Conservation (phyloP, 2,888 invertebrate species). For the Drosophila merina region DNA sequence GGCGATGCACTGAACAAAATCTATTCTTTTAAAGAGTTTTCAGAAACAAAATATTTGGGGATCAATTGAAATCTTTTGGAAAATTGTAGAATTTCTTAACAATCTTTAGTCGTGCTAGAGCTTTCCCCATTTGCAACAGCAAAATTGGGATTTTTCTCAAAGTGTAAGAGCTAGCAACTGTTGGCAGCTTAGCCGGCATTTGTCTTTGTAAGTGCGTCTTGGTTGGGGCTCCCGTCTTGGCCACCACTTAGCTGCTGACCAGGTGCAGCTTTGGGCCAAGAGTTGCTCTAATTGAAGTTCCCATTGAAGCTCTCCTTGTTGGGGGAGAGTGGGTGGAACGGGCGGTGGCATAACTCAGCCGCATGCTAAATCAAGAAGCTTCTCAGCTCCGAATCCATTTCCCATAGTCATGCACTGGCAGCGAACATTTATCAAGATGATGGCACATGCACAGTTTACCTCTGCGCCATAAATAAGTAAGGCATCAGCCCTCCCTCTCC, state of each 20-base stretch:
- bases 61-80: too few relatives aligned
- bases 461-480: slow-evolving; percentile 66
- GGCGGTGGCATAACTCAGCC: slow-evolving; percentile 44
- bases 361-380: slow-evolving; percentile 56
- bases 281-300: slow-evolving; percentile 60
- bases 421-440: slow-evolving; percentile 62
- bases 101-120: too few relatives aligned
- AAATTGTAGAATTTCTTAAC: too few relatives aligned
- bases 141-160: background rate
- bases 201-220: slow-evolving; percentile 49
- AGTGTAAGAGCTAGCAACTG: slow-evolving; percentile 2
- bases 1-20: slow-evolving; percentile 2
- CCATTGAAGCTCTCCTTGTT: slow-evolving; percentile 22
- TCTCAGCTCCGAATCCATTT: slow-evolving; percentile 59
- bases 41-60: too few relatives aligned
- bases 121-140: too few relatives aligned
- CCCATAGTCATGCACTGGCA: slow-evolving; percentile 43
- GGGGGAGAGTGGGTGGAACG: background rate
- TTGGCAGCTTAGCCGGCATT: slow-evolving; percentile 45
- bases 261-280: slow-evolving; percentile 41
- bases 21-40: too few relatives aligned
- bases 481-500: slow-evolving; percentile 23
- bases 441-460: slow-evolving; percentile 44
- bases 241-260: slow-evolving; percentile 55
- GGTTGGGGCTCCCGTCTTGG: slow-evolving; percentile 33